These are phyloP conservation scores for Scyliorhinus canicula DNA, from an alignment of 2,797 vertebrate species.

Conservation along the genomic window DNA sequence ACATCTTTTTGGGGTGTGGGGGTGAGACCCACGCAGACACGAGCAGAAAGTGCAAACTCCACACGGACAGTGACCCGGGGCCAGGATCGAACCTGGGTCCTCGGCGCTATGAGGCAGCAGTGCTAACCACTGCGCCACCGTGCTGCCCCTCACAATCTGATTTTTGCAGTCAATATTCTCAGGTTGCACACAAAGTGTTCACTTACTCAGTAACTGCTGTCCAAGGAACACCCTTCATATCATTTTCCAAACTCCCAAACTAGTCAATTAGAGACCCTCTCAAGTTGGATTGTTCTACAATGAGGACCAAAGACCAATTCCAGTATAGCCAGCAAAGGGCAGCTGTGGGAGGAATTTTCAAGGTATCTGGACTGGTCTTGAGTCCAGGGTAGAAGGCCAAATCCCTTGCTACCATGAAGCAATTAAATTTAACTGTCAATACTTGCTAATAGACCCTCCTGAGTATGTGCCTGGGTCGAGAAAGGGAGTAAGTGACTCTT, in stretches of 20 bases:
- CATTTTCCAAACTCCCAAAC: neutral
- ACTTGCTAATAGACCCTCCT: neutral
- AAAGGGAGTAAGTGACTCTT: neutral
- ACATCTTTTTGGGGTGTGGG: no score
- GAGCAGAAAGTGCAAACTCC: no score
- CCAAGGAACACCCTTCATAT: neutral
- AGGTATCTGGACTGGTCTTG: neutral
- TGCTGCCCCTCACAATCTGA: no score
- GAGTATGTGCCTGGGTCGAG: neutral
- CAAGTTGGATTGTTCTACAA: neutral
- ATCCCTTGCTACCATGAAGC: neutral
- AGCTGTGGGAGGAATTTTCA: neutral
- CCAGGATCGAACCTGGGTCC: no score
- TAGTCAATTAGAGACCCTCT: no score
- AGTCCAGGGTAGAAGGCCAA: neutral
- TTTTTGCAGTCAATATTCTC: neutral
- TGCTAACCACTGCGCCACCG: no score
- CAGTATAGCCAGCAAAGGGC: neutral
- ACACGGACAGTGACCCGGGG: no score
- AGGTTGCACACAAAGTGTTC: neutral
- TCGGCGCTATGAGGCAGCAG: no score
- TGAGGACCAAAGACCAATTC: neutral
- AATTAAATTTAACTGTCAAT: neutral
- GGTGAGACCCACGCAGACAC: no score
- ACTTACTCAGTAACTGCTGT: neutral